phyloP scores from a whole-genome alignment of 1,140 invertebrate genomes.

The Papilio aristodemus region DNA sequence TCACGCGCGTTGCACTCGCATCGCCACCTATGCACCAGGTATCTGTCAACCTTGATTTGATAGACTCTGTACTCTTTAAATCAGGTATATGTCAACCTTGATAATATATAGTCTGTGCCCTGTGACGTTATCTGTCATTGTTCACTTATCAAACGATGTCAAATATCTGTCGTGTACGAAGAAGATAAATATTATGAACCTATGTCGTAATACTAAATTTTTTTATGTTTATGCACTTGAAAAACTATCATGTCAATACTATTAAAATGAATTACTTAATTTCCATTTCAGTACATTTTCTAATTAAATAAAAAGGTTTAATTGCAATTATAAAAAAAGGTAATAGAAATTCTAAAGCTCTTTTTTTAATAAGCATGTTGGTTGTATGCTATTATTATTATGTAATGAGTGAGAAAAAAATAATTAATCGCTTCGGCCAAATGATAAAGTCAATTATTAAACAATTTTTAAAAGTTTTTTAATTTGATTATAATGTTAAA shows the following conservation, averaged over 20 bases:
- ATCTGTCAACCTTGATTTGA: conserved; percentile 12
- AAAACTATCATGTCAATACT: too few relatives aligned
- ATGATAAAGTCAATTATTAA: conserved; percentile 28
- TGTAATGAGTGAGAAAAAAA: not conserved
- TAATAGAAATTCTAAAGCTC: too few relatives aligned
- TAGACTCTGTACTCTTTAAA: conserved; percentile 22
- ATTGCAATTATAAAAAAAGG: too few relatives aligned
- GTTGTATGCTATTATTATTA: not conserved
- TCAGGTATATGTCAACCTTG: conserved; percentile 32
- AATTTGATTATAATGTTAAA: conserved; percentile 31
- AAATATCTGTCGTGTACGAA: not conserved
- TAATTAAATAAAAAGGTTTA: not conserved
- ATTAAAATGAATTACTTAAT: not conserved
- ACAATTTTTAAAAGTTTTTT: conserved; percentile 29
- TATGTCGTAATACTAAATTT: too few relatives aligned
- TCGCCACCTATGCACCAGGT: conserved; percentile 36
- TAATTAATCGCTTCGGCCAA: conserved; percentile 12
- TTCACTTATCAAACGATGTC: not conserved
- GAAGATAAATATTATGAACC: not conserved
- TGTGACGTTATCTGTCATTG: conserved; percentile 31
- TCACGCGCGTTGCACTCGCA: conserved; percentile 55
- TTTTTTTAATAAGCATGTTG: not conserved
- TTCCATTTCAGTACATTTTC: not conserved
- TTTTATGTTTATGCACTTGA: too few relatives aligned
- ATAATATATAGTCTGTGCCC: conserved; percentile 9